Evolutionary conservation across 2,797 vertebrate genomes (phyloP), one percentile per base, ranked within the genome.

Genomic region (Sternarchorhynchus goeldii): DNA sequence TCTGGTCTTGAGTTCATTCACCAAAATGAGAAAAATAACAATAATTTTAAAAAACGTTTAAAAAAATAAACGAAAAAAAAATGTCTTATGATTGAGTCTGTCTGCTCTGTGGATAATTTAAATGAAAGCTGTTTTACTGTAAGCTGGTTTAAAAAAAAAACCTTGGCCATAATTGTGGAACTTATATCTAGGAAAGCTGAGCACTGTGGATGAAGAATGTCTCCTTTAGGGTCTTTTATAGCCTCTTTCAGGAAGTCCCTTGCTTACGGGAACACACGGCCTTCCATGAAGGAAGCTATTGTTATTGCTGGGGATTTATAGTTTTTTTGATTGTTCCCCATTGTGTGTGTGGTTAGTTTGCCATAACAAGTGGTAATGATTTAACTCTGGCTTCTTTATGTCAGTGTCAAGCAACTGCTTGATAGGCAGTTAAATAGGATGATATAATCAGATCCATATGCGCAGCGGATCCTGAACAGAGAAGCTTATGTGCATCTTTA

Each of bases 281-380:
- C 55, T 57, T 58, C 64, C 73, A 76, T 81, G 74, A 81, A 76
- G 67, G 56, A 67, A 32, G 20, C 41, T 63, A 76, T 76, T 81
- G 74, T 81, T 66, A 60, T 68, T 66, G 60, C 45, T 57, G 58
- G 66, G 65, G 62, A 72, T 81, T 81, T 81, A 81, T 76, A 66
- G 68, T 34, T 73, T 65, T 57, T 79, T 79, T 73, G 69, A 77
- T 73, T 45, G 36, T 82, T 79, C 66, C 77, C 77, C 56, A 60
- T 82, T 76, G 70, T 79, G 58, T 76, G 55, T n/a, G 34, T 64
- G 69, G 81, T 79, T 79, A 73, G 58, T 79, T 76, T 76, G 71
- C 71, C 69, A 79, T 82, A 76, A 79, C 77, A 67, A 79, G 71
- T 60, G 73, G 73, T 60, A 82, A 79, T 79, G 77, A 76, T 82